A percentile compares a stretch with the other conserved stretches of the same genome.
phyloP scores from a whole-genome alignment of 2,113 vertebrate species.

The Callipepla californica region DNA sequence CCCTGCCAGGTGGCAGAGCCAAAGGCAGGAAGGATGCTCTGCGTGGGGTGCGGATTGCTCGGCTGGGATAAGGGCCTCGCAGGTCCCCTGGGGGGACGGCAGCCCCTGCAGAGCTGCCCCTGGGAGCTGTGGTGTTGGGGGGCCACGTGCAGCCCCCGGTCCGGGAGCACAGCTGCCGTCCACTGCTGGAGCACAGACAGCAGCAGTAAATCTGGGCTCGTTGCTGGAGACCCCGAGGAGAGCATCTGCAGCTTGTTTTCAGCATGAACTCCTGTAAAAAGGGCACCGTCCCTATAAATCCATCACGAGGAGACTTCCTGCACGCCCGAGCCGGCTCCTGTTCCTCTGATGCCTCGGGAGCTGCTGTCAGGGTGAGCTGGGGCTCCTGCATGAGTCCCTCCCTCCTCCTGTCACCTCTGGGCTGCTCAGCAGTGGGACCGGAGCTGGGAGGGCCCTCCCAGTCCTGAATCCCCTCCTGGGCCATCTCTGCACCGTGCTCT shows the following conservation, averaged over 20 bases:
- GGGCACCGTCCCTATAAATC: slow-evolving; percentile 68
- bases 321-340: slow-evolving; percentile 30
- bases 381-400: too few species aligned
- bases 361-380: fast-evolving
- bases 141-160: not conserved
- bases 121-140: not conserved
- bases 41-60: not conserved
- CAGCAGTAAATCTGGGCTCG: slow-evolving; percentile 31
- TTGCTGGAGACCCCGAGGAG: slow-evolving; percentile 46
- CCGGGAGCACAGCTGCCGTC: not conserved
- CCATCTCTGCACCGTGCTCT: not conserved
- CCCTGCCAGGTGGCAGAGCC: not conserved
- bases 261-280: slow-evolving; percentile 68
- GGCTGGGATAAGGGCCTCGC: not conserved
- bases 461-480: not conserved
- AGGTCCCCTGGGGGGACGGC: not conserved
- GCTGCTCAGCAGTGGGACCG: fast-evolving
- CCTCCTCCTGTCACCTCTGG: not conserved
- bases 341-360: not conserved
- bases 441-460: not conserved
- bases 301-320: slow-evolving; percentile 51
- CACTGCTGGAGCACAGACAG: not conserved
- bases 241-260: slow-evolving; percentile 70
- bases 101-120: not conserved
- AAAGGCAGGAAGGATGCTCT: fast-evolving